Evolutionary conservation across 2,113 vertebrate genomes (phyloP), one percentile per base, ranked within the genome.

Genomic region (Mormoops blainvillei): DNA sequence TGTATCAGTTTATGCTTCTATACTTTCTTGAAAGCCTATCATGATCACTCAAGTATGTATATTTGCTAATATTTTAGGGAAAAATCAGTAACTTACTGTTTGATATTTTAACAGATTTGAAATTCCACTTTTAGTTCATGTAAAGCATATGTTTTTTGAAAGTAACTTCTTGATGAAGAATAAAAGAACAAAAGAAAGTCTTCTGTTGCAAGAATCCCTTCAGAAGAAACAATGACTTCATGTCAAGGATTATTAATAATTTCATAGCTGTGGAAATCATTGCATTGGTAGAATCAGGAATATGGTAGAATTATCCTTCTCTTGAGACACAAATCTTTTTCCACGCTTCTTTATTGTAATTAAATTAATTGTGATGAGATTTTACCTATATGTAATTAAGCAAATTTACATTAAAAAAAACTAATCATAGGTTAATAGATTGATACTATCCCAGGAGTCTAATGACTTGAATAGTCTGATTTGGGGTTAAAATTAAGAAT

Each of bases 321-420:
- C 52, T 74, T 16, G 78, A 93, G 52, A 71, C 3, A 77, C 7
- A 80, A 52, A 54, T 97, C 45, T 96, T 96, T 96, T 48, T 31
- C 77, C 24, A 86, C 7, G 71, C 54, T 31, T 97, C 80, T 86
- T 91, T 82, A 95, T 84, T 89, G 13, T 76, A 94, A 87, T 95
- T 95, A 95, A 95, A 94, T 94, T 89, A 56, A 87, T 68, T 92
- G 63, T 82, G 67, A 92, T 96, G 81, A 84, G 50, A 78, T 97
- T 97, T 97, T 94, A 95, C 82, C 70, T 97, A 76, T 94, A 65
- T 28, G 13, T 88, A 87, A 93, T 94, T 92, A n/a, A 89, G 54
- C 41, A 97, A 74, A 94, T 90, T 95, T 93, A 65, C 80, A 93
- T 94, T 86, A 78, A 78, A 92, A 94, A 94, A 82, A 96, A 65